A percentile compares a stretch with the other conserved stretches of the same genome.
Conservation (phyloP, 2,797 vertebrate species). For the Oreonectes daqikongensis region DNA sequence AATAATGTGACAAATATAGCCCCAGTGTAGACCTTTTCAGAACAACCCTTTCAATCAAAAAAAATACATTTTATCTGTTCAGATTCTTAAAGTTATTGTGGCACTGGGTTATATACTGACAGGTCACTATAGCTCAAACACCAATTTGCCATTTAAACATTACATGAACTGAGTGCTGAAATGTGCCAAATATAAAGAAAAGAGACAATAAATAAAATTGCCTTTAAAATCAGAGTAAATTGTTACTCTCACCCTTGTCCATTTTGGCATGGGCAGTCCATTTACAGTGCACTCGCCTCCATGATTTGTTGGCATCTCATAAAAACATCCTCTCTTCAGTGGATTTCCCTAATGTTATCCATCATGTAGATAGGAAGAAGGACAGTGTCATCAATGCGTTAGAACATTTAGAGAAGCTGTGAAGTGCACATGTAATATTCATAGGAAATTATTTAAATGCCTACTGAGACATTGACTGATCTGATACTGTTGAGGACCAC, state of each 20-base stretch:
- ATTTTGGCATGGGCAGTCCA: conserved; percentile 25
- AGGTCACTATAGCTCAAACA: conserved; percentile 16
- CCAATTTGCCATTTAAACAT: background rate
- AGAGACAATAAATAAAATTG: background rate
- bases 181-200: conserved; percentile 12
- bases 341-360: background rate
- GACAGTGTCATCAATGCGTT: conserved; percentile 1
- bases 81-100: background rate
- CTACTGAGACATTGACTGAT: conserved; percentile 11
- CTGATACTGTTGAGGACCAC: background rate
- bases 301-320: conserved; percentile 9
- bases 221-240: conserved; percentile 24
- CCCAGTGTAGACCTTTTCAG: background rate
- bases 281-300: background rate
- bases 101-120: background rate
- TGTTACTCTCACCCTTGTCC: conserved; percentile 8
- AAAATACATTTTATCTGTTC: background rate
- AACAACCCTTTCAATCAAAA: background rate
- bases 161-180: conserved; percentile 1
- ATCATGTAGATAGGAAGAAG: conserved; percentile 25
- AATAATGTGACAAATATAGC: conserved; percentile 1
- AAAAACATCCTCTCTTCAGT: conserved; percentile 18
- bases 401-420: conserved; percentile 12
- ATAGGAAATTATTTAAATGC: background rate
- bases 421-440: conserved; percentile 36